These are phyloP conservation scores for Antheraea yamamai DNA, from an alignment of 2,888 invertebrate genomes.

Conservation along the genomic window DNA sequence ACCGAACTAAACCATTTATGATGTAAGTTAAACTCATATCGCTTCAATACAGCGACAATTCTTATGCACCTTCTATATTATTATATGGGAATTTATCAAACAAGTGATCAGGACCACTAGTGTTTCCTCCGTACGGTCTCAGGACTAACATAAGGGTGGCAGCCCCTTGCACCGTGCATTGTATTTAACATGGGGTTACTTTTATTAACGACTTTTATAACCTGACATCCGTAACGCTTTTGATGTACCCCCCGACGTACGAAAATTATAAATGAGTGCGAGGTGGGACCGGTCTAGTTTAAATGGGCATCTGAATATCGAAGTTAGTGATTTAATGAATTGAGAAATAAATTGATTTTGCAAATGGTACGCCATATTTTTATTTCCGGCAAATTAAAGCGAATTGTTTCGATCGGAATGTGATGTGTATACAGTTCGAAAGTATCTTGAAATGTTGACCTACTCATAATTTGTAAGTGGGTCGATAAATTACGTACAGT, in stretches of 20 bases:
- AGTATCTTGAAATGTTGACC: background rate
- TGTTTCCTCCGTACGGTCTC: constrained; percentile 55
- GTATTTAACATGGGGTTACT: constrained; percentile 75
- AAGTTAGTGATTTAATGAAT: constrained; percentile 75
- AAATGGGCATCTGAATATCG: constrained; percentile 59
- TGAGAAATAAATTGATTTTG: constrained; percentile 77
- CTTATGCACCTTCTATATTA: background rate
- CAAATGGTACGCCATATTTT: constrained; percentile 56
- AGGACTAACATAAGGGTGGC: constrained; percentile 58
- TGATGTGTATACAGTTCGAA: background rate
- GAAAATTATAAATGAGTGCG: constrained; percentile 34
- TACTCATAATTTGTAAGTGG: background rate
- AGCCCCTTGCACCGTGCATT: constrained; percentile 74
- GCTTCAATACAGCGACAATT: background rate
- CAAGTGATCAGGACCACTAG: constrained; percentile 63
- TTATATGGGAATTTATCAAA: constrained; percentile 42
- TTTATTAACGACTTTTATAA: constrained; percentile 64
- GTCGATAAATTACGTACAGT: background rate
- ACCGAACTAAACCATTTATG: background rate
- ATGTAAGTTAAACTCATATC: background rate
- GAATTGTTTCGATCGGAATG: constrained; percentile 13
- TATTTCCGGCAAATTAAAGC: constrained; percentile 45
- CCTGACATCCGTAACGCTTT: constrained; percentile 51
- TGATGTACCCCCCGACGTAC: constrained; percentile 39
- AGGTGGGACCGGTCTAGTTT: constrained; percentile 40